These are phyloP conservation scores for Mormyrus lacerda DNA, from an alignment of 2,113 vertebrate genomes.

Conservation along the genomic window DNA sequence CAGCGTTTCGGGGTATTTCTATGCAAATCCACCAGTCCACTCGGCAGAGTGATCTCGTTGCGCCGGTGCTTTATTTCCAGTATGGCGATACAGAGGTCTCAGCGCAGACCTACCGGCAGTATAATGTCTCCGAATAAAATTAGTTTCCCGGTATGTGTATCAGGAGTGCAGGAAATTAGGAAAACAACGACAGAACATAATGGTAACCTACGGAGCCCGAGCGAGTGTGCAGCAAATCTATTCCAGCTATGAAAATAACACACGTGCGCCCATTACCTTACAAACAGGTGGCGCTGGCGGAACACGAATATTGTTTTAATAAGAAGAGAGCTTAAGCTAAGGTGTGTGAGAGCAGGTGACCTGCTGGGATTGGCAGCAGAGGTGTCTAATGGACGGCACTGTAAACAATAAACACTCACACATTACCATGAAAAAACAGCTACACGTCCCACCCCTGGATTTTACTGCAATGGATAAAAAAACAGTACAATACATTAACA, in stretches of 20 bases:
- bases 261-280: neutral
- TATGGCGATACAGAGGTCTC: slow-evolving; percentile 21
- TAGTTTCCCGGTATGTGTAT: neutral
- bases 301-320: neutral
- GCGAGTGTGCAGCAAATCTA: neutral
- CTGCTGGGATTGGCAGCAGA: neutral
- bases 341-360: neutral
- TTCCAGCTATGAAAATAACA: neutral
- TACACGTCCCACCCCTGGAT: neutral
- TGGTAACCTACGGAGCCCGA: neutral
- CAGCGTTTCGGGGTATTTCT: slow-evolving; percentile 50
- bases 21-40: slow-evolving; percentile 51
- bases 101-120: slow-evolving; percentile 10
- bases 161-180: neutral
- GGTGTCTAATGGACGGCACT: neutral
- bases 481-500: neutral
- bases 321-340: neutral
- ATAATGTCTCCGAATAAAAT: neutral
- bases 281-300: neutral
- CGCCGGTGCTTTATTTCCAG: slow-evolving; percentile 46
- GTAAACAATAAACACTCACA: neutral
- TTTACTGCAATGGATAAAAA: neutral
- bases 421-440: neutral
- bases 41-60: slow-evolving; percentile 48
- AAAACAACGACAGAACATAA: slow-evolving; percentile 6